Percentiles rank a stretch among this genome's conserved stretches.
These are phyloP conservation scores for Athetis lepigone DNA, from an alignment of 2,888 invertebrate genomes.

Conservation along the genomic window DNA sequence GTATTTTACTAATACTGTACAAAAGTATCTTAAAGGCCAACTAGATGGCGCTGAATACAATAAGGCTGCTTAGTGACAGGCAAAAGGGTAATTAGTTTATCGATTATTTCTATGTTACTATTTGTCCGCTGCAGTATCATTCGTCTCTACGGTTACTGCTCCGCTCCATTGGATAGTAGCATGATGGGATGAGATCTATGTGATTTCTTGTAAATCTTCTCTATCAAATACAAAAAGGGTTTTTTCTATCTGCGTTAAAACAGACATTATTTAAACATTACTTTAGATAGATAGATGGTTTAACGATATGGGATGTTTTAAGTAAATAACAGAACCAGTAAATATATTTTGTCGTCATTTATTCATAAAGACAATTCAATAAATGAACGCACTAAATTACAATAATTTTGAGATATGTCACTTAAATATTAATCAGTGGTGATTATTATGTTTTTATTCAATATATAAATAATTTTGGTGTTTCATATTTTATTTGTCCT, in stretches of 20 bases:
- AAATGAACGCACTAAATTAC: conserved; percentile 90
- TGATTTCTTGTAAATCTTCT: too few species aligned
- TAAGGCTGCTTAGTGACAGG: conserved; percentile 7
- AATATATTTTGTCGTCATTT: conserved; percentile 85
- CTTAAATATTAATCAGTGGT: conserved; percentile 85
- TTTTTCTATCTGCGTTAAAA: too few species aligned
- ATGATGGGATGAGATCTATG: too few species aligned
- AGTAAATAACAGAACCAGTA: conserved; percentile 37
- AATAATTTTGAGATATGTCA: conserved; percentile 90
- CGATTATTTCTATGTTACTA: conserved; percentile 1
- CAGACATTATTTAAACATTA: too few species aligned
- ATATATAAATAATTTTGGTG: conserved; percentile 54
- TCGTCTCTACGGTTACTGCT: too few species aligned
- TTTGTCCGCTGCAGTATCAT: too few species aligned
- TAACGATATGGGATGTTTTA: not conserved
- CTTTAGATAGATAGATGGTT: too few species aligned
- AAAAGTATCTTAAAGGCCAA: not conserved
- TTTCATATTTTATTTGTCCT: conserved; percentile 34
- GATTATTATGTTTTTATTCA: conserved; percentile 74
- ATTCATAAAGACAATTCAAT: conserved; percentile 90
- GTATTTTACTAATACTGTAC: not conserved
- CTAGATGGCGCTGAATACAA: conserved; percentile 37
- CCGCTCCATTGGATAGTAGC: too few species aligned
- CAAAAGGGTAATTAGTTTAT: not conserved
- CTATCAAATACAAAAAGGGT: too few species aligned